Base-by-base conservation (phyloP, 2,113 vertebrate genomes). In the Vimba vimba region DNA sequence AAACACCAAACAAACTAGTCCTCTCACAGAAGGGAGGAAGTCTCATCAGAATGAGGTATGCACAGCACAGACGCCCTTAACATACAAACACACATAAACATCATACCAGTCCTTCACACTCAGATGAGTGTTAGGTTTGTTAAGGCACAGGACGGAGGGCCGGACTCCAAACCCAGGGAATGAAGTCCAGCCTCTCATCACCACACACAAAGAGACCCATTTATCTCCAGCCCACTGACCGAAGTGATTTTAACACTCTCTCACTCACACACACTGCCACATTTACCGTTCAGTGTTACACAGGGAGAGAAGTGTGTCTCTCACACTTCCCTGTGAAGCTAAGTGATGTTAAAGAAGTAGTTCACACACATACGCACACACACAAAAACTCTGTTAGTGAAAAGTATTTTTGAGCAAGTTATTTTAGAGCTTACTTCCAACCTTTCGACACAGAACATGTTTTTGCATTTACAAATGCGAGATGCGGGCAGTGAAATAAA, bases 101-200 rank as follows among this genome's bases (percentile, higher is more conserved):
- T 73, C 81, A 74, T 39, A 80, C 76, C 84, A 80, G 36, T 45
- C 30, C 30, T 71, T 69, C 43, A 57, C 43, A 12, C 83, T 74
- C 68, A 74, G 74, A 88, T 88, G 79, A 89, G 84, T 89, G 88
- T 64, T 64, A 10, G 82, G 50, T 64, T 82, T 89, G 88, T 89
- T 89, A 75, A 57, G 39, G 82, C 57, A 76, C 60, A 84, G 62
- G 78, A 86, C 85, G 30, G 64, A 45, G 62, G 50, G 82, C 66
- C 59, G 45, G 82, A 81, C 81, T 86, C 85, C 85, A 83, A 83
- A 79, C 75, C 25, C 19, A 69, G 68, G 77, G 85, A 86, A 89
- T 89, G 45, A 82, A 86, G 78, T 82, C 82, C 71, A 82, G 69
- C 85, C 73, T 86, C 86, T 85, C 71, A 57, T 33, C 39, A 45